Evolutionary conservation across 2,113 vertebrate species (phyloP).

Genomic region (Eulacestoma nigropectus): DNA sequence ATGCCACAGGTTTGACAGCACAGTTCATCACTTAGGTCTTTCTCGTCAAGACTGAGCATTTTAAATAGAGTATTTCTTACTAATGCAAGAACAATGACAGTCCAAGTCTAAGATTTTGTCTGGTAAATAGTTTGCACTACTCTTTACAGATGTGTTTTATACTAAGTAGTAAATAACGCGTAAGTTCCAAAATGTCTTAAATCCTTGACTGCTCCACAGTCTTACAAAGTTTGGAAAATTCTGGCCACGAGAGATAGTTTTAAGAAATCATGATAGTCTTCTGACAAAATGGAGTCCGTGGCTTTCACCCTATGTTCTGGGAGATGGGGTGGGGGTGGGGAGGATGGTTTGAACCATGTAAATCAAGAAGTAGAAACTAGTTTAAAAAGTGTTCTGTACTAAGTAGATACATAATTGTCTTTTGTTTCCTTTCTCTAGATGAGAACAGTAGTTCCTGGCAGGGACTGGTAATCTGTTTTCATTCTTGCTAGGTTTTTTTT

Average conservation of each 20-base stretch:
- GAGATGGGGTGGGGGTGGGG: rapidly evolving
- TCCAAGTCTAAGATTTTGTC: neutral
- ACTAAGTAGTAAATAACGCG: neutral
- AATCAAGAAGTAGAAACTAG: neutral
- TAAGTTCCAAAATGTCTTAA: neutral
- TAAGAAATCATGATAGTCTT: neutral
- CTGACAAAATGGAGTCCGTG: neutral
- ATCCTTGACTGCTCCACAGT: neutral
- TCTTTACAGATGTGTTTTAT: neutral
- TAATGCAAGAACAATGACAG: neutral
- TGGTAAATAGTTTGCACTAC: neutral
- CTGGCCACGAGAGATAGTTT: neutral
- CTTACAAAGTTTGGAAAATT: neutral
- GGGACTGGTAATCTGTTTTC: neutral
- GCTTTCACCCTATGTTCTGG: neutral
- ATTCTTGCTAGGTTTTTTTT: neutral
- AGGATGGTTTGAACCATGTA: neutral
- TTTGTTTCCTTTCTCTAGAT: neutral
- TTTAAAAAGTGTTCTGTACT: neutral
- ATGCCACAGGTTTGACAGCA: neutral
- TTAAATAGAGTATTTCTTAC: neutral
- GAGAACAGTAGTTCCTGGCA: neutral
- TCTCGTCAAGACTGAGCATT: neutral
- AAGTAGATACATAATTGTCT: neutral
- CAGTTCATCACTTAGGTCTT: neutral